A percentile compares a stretch with the other conserved stretches of the same genome.
phyloP scores from a whole-genome alignment of 1,140 invertebrate genomes.

The Drosophila ercepeae region DNA sequence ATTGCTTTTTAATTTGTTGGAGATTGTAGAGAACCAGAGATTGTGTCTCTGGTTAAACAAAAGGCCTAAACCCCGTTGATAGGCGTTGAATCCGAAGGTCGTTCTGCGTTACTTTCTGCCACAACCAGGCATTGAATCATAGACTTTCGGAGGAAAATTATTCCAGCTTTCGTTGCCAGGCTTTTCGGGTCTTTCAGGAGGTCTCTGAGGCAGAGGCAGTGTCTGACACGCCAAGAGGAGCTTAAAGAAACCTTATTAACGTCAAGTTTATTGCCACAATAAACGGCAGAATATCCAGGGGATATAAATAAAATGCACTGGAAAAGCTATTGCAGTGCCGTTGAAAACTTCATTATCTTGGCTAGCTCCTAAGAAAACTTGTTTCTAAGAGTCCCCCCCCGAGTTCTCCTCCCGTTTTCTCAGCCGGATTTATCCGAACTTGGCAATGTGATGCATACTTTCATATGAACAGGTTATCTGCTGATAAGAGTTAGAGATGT shows the following conservation, averaged over 20 bases:
- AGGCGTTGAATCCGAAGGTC: no score
- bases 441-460: background rate
- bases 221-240: conserved; percentile 48
- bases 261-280: conserved; percentile 82
- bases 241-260: conserved; percentile 74
- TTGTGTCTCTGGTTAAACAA: no score
- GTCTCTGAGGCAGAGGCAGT: background rate
- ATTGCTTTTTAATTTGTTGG: no score
- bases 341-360: conserved; percentile 30
- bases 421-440: conserved; percentile 22
- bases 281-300: conserved; percentile 3
- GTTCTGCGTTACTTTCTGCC: no score
- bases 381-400: conserved; percentile 13
- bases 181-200: background rate
- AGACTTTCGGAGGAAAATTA: no score
- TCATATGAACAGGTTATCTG: conserved; percentile 20
- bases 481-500: conserved; percentile 39
- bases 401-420: conserved; percentile 6
- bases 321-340: conserved; percentile 13
- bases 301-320: conserved; percentile 7
- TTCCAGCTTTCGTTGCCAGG: conserved; percentile 3
- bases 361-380: conserved; percentile 8
- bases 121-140: no score
- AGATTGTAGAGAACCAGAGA: no score
- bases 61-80: no score